A percentile compares a stretch with the other conserved stretches of the same genome.
These are phyloP conservation scores for Cryptocephalus moraei DNA, from an alignment of 2,888 invertebrate genomes.

Conservation along the genomic window DNA sequence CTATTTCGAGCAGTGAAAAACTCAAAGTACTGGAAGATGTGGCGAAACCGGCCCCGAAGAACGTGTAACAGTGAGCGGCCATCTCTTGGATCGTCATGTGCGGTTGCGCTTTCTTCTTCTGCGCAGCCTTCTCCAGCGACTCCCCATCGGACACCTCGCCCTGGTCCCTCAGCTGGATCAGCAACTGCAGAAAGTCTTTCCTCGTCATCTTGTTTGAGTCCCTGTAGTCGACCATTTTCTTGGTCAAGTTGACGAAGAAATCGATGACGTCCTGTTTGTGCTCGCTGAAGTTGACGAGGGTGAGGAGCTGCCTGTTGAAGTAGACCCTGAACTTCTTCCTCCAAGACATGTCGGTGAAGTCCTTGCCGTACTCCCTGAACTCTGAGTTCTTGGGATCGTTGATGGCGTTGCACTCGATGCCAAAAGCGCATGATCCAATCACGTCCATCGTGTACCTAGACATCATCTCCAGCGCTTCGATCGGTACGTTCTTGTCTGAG, in stretches of 20 bases:
- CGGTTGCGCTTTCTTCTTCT: too few species aligned
- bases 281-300: slow-evolving; percentile 6
- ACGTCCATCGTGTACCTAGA: slow-evolving; percentile 48
- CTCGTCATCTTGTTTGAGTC: slow-evolving; percentile 29
- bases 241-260: slow-evolving; percentile 28
- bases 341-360: slow-evolving; percentile 6
- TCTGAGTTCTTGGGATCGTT: slow-evolving; percentile 28
- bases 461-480: slow-evolving; percentile 36
- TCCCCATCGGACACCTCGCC: background rate
- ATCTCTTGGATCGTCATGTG: slow-evolving; percentile 36
- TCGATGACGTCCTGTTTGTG: slow-evolving; percentile 22
- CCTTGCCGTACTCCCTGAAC: slow-evolving; percentile 13
- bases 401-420: slow-evolving; percentile 46
- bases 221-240: slow-evolving; percentile 30
- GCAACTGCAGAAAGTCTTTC: slow-evolving; percentile 37
- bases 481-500: slow-evolving; percentile 4
- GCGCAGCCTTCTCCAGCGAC: too few species aligned
- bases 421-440: slow-evolving; percentile 48
- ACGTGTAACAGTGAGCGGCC: slow-evolving; percentile 43
- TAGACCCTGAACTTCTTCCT: background rate
- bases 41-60: slow-evolving; percentile 44
- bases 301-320: background rate
- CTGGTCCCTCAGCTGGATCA: slow-evolving; percentile 26
- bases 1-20: slow-evolving; percentile 34
- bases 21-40: slow-evolving; percentile 19